Evolutionary conservation across 2,113 vertebrate species (phyloP), one percentile per base, ranked within the genome.

Genomic region (Cynopterus brachyotis): DNA sequence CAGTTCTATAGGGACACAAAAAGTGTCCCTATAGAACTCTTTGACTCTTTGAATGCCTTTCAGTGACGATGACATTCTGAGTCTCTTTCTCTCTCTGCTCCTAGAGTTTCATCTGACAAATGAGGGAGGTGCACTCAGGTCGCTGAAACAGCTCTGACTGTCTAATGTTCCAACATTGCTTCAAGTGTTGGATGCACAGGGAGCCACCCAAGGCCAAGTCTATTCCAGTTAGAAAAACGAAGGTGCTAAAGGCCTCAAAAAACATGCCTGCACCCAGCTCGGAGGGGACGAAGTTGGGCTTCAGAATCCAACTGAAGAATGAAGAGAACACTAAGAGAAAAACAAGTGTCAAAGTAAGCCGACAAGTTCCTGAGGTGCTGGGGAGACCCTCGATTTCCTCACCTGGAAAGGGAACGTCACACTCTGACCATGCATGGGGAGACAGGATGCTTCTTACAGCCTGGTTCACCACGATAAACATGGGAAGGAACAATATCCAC

Each of bases 181-280:
- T 37, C 26, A 7, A 40, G 53, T 19, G 26, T 35, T 45, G 10
- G 6, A 40, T 20, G 7, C 0, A 40, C 6, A 2, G 0, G 24
- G n/a, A 70, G 35, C 20, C 32, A 62, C 15, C 53, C 19, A 59
- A 30, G 20, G 6, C 11, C 70, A 32, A 6, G 3, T 76, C 50
- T 60, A 1, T 55, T 64, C 40, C 80, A 47, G 24, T 66, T 28
- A 70, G 62, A 80, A 86, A 83, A 70, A 75, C 5, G 5, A 80
- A 45, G 32, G 45, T 9, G 28, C 30, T 32, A n/a, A 67, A 2
- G 26, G 4, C 24, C 30, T 57, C 32, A 50, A 26, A 72, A 55
- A 40, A 37, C 30, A 72, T 42, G 37, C 24, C 3, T 40, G 20
- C 9, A 37, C 6, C 9, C 59, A 15, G n/a, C 2, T 55, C 47